These are phyloP conservation scores for Tethea ocularis DNA, from an alignment of 2,888 invertebrate genomes.

Conservation along the genomic window DNA sequence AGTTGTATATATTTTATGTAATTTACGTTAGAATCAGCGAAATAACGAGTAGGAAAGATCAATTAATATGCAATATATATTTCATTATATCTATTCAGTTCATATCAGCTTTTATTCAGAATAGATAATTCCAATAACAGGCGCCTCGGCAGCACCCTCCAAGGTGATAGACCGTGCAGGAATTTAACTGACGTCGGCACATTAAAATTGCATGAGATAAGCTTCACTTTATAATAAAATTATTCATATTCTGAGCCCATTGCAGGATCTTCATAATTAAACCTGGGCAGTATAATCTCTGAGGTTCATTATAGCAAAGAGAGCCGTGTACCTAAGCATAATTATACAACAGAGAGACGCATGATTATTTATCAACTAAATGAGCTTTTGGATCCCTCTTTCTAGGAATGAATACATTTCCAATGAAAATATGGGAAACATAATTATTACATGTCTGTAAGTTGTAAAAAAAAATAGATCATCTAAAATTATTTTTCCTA, in stretches of 20 bases:
- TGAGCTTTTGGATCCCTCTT: too few relatives aligned
- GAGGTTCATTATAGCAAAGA: not conserved
- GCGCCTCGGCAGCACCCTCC: not conserved
- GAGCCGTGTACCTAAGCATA: not conserved
- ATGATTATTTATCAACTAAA: too few relatives aligned
- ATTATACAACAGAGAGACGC: not conserved
- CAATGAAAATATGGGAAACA: too few relatives aligned
- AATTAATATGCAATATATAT: not conserved
- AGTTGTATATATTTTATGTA: not conserved
- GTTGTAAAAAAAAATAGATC: not conserved
- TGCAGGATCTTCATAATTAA: constrained; percentile 1
- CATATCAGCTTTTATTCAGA: not conserved
- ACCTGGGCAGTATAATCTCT: not conserved
- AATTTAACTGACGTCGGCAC: not conserved
- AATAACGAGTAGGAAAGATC: not conserved
- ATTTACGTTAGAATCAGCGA: not conserved
- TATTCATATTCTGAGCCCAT: not conserved
- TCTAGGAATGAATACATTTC: too few relatives aligned
- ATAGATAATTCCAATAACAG: constrained; percentile 1
- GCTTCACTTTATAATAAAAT: not conserved
- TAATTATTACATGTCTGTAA: too few relatives aligned
- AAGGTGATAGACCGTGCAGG: not conserved
- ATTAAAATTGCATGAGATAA: constrained; percentile 4
- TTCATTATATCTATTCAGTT: not conserved
- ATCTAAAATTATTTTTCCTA: not conserved